A percentile compares a stretch with the other conserved stretches of the same genome.
Conservation (phyloP, 2,797 vertebrate species). For the Leptoclinus maculatus region DNA sequence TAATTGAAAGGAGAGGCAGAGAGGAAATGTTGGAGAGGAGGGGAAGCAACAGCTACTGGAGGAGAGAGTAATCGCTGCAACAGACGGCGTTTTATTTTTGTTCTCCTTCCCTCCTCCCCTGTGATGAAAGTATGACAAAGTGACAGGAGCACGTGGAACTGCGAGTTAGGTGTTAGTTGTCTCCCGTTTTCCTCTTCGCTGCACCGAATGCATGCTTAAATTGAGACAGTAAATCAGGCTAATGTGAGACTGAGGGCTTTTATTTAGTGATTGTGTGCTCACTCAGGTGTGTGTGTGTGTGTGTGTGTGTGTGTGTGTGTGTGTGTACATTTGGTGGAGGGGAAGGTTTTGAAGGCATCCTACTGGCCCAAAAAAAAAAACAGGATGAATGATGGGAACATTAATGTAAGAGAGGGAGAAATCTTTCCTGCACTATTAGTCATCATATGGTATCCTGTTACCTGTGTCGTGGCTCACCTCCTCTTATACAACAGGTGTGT, state of each 20-base stretch:
- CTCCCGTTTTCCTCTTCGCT: conserved; percentile 68
- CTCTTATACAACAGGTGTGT: conserved; percentile 47
- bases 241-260: conserved; percentile 55
- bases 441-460: conserved; percentile 28
- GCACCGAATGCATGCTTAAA: conserved; percentile 62
- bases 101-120: neutral
- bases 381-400: conserved; percentile 54
- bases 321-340: neutral
- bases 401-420: conserved; percentile 42
- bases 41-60: conserved; percentile 24
- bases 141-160: conserved; percentile 60
- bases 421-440: conserved; percentile 29
- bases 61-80: conserved; percentile 44
- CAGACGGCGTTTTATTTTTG: conserved; percentile 7
- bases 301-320: conserved; percentile 11
- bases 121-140: conserved; percentile 68
- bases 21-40: conserved; percentile 41
- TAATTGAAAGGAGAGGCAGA: conserved; percentile 66
- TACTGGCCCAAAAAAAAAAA: conserved; percentile 51
- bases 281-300: conserved; percentile 27
- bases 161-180: conserved; percentile 52
- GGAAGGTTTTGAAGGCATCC: conserved; percentile 9
- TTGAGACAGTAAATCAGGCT: conserved; percentile 72
- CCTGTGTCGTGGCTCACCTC: conserved; percentile 22
- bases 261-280: conserved; percentile 45